Evolutionary conservation across 2,888 invertebrate species (phyloP).

Genomic region (Epistrophella euchroma): DNA sequence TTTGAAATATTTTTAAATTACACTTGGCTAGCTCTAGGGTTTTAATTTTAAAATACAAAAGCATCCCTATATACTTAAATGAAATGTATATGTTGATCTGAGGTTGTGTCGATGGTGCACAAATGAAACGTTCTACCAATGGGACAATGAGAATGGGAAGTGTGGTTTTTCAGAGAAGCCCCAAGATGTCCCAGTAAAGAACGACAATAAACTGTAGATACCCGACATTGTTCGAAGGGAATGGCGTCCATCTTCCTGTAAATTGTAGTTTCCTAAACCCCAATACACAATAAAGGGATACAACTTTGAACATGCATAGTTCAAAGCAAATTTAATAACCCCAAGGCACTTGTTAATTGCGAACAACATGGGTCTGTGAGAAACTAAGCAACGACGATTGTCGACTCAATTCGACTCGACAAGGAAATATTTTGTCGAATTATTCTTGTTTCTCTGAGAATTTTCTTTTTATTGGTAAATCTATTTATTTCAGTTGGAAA

Average conservation of each 20-base stretch:
- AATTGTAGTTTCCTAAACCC: slow-evolving; percentile 16
- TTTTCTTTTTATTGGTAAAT: slow-evolving; percentile 30
- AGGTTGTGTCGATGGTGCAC: neutral
- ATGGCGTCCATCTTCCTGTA: slow-evolving; percentile 22
- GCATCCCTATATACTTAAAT: neutral
- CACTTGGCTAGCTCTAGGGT: neutral
- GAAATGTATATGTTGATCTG: neutral
- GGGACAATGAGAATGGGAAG: neutral
- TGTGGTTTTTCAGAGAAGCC: slow-evolving; percentile 1
- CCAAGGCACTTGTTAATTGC: slow-evolving; percentile 74
- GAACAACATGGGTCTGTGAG: slow-evolving; percentile 61
- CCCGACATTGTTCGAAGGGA: neutral
- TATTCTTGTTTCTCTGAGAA: slow-evolving; percentile 59
- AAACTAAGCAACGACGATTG: slow-evolving; percentile 51
- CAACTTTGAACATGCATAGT: slow-evolving; percentile 58
- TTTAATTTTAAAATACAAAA: slow-evolving; percentile 1
- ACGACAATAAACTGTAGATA: neutral
- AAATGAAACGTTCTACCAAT: slow-evolving; percentile 1
- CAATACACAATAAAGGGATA: slow-evolving; percentile 45
- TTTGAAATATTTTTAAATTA: neutral
- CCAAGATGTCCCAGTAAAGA: neutral
- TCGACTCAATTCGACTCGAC: slow-evolving; percentile 18
- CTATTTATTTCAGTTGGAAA: slow-evolving; percentile 33
- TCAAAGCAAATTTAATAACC: slow-evolving; percentile 73
- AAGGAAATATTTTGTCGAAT: slow-evolving; percentile 63